Conservation (phyloP, 1,140 invertebrate species). For the Zaprionus gabonicus region DNA sequence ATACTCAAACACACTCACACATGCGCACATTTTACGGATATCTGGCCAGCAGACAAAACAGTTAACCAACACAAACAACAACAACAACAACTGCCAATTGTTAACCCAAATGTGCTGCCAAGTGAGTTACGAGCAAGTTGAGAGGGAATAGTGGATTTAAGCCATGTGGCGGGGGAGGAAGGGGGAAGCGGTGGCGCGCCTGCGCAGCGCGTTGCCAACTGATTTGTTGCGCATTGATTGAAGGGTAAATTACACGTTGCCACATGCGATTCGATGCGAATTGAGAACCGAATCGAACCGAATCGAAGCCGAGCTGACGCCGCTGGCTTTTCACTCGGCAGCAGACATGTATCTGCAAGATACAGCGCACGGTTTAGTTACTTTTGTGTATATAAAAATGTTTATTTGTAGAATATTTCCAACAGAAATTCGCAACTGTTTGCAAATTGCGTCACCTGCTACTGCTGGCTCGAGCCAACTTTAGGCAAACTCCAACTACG, state of each 20-base stretch:
- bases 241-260: constrained; percentile 81
- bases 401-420: constrained; percentile 56
- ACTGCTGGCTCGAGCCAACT: constrained; percentile 42
- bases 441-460: constrained; percentile 72
- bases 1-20: constrained; percentile 10
- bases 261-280: constrained; percentile 77
- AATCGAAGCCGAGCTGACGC: constrained; percentile 49
- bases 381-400: constrained; percentile 28
- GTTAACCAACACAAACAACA: constrained; percentile 60
- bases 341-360: constrained; percentile 47
- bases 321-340: constrained; percentile 48
- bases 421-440: constrained; percentile 58
- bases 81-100: constrained; percentile 56
- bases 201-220: constrained; percentile 77
- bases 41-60: constrained; percentile 68
- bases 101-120: constrained; percentile 82
- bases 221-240: constrained; percentile 81
- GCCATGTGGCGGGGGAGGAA: background rate
- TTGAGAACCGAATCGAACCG: constrained; percentile 32
- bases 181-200: constrained; percentile 54
- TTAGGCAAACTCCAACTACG: constrained; percentile 32
- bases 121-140: constrained; percentile 58
- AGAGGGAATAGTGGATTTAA: background rate
- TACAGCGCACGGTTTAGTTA: constrained; percentile 45
- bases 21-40: constrained; percentile 27